These are phyloP conservation scores for Rhyzopertha dominica DNA, from an alignment of 1,140 invertebrate species.

Conservation along the genomic window DNA sequence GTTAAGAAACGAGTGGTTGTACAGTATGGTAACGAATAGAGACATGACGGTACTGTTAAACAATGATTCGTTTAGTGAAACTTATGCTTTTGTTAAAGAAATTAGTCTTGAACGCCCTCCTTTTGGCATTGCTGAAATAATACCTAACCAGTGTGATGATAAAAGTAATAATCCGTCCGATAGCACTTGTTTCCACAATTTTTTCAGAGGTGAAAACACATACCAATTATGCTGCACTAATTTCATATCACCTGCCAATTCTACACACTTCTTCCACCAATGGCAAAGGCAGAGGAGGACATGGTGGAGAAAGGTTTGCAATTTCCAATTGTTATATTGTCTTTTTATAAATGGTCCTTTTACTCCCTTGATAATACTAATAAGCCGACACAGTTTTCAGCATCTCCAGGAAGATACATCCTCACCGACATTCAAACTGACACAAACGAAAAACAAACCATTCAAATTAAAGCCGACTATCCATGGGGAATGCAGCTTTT, in stretches of 20 bases:
- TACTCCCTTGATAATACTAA: constrained; percentile 6
- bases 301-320: constrained; percentile 67
- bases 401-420: constrained; percentile 58
- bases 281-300: constrained; percentile 69
- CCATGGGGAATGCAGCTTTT: constrained; percentile 43
- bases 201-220: too few species aligned
- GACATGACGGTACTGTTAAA: constrained; percentile 50
- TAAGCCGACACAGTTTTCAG: constrained; percentile 51
- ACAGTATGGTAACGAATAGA: constrained; percentile 50
- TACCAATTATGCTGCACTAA: too few species aligned
- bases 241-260: constrained; percentile 43
- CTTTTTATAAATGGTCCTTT: constrained; percentile 31
- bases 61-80: constrained; percentile 34
- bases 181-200: too few species aligned
- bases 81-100: constrained; percentile 40
- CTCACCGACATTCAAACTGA: constrained; percentile 51
- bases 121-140: constrained; percentile 51
- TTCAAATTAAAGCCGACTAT: constrained; percentile 54
- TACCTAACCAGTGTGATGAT: constrained; percentile 26
- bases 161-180: constrained; percentile 19
- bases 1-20: constrained; percentile 55
- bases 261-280: constrained; percentile 58
- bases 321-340: constrained; percentile 17
- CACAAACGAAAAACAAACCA: constrained; percentile 31
- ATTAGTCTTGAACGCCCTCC: constrained; percentile 44